Conservation (phyloP, 1,140 invertebrate species). For the Berghia stephanieae region DNA sequence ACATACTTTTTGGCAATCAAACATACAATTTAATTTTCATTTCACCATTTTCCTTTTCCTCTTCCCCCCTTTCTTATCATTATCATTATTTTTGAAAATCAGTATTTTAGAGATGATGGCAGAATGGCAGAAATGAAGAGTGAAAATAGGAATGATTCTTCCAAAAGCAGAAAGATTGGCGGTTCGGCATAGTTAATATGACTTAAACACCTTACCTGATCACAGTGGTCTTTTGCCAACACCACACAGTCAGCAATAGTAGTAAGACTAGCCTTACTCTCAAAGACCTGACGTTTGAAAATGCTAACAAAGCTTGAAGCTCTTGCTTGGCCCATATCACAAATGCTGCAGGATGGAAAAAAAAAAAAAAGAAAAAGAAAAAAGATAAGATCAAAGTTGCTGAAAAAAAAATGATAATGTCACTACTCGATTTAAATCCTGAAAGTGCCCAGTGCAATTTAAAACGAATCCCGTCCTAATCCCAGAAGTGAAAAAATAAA, state of each 20-base stretch:
- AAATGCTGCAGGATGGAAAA: conserved; percentile 80
- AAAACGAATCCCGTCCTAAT: conserved; percentile 84
- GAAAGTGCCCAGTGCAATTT: conserved; percentile 84
- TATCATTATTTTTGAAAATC: too few relatives aligned
- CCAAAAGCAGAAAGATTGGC: too few relatives aligned
- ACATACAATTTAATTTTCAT: too few relatives aligned
- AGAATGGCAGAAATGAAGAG: not conserved
- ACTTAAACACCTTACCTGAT: conserved; percentile 71
- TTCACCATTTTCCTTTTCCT: too few relatives aligned
- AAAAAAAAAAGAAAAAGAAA: conserved; percentile 48
- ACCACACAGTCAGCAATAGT: conserved; percentile 88
- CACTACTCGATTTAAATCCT: conserved; percentile 88
- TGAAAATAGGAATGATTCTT: too few relatives aligned
- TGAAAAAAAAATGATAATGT: not conserved
- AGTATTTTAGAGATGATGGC: too few relatives aligned
- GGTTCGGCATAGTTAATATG: not conserved
- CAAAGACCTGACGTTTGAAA: conserved; percentile 91
- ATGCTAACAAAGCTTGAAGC: conserved; percentile 81
- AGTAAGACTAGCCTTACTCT: conserved; percentile 83
- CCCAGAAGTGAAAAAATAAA: conserved; percentile 89
- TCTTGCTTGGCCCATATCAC: conserved; percentile 92
- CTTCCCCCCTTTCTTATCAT: too few relatives aligned
- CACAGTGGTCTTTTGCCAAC: conserved; percentile 79
- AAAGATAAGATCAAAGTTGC: not conserved
- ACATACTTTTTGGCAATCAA: too few relatives aligned